Evolutionary conservation across 2,888 invertebrate genomes (phyloP).

Genomic region (Abrostola triplasia): DNA sequence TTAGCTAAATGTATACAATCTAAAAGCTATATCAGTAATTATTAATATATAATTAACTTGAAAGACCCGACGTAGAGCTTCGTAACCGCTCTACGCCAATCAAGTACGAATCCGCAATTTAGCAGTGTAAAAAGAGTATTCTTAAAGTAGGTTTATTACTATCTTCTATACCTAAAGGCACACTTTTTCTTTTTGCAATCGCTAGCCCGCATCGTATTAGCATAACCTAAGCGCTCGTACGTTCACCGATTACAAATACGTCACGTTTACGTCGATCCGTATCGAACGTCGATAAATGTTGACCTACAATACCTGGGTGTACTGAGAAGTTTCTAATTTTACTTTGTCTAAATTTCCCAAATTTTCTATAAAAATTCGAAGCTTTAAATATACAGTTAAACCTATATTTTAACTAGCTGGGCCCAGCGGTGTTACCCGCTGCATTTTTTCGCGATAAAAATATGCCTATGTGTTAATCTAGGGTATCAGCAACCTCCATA

Average conservation of each 20-base stretch:
- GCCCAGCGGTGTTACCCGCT: too few relatives aligned
- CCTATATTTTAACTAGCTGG: too few relatives aligned
- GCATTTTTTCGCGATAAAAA: too few relatives aligned
- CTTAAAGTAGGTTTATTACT: conserved; percentile 45
- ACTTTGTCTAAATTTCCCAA: neutral
- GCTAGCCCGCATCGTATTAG: conserved; percentile 69
- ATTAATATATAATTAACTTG: too few relatives aligned
- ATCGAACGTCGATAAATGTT: conserved; percentile 54
- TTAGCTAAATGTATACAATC: too few relatives aligned
- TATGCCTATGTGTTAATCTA: too few relatives aligned
- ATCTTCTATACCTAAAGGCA: conserved; percentile 46
- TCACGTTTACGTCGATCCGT: conserved; percentile 62
- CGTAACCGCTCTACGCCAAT: too few relatives aligned
- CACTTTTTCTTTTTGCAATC: conserved; percentile 62
- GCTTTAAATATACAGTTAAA: too few relatives aligned
- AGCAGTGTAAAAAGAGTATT: conserved; percentile 13
- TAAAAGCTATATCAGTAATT: too few relatives aligned
- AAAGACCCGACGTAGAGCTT: too few relatives aligned
- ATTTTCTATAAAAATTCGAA: neutral
- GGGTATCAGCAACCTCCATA: too few relatives aligned
- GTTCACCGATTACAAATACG: conserved; percentile 72
- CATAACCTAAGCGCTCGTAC: conserved; percentile 65
- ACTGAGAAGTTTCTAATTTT: conserved; percentile 19
- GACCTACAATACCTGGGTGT: conserved; percentile 25
- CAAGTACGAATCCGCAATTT: neutral